phyloP scores from a whole-genome alignment of 2,113 vertebrate species.

The Gadus chalcogrammus region DNA sequence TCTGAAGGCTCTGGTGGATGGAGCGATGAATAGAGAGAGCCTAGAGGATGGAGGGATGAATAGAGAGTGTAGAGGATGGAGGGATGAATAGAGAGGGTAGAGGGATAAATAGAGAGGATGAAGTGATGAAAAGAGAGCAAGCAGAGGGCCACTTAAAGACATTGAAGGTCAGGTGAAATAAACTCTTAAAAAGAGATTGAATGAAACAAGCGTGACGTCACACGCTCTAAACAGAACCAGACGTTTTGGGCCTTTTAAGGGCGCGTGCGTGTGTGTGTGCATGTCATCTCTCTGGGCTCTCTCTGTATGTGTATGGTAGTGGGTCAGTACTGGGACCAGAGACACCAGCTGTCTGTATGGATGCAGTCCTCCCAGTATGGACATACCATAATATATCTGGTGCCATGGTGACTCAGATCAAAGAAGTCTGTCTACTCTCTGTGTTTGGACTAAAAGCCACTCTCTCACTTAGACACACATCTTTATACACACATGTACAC shows the following conservation, averaged over 20 bases:
- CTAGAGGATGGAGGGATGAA: slow-evolving; percentile 28
- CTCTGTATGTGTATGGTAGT: no score
- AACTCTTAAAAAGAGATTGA: slow-evolving; percentile 55
- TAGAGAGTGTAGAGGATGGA: slow-evolving; percentile 20
- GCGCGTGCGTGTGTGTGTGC: not conserved
- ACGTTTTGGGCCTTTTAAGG: slow-evolving; percentile 24
- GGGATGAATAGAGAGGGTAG: no score
- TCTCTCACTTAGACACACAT: slow-evolving; percentile 7
- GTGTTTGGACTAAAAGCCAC: not conserved
- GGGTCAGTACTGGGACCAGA: no score
- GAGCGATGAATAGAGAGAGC: not conserved
- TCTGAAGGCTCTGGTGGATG: not conserved
- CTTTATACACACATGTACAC: not conserved
- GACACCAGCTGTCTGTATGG: no score
- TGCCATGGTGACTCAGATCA: not conserved
- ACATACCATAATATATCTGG: no score
- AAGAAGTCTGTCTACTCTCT: not conserved
- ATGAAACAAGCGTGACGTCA: slow-evolving; percentile 53
- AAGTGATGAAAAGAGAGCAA: slow-evolving; percentile 14
- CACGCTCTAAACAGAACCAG: slow-evolving; percentile 44
- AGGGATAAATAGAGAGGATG: no score
- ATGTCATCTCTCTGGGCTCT: not conserved
- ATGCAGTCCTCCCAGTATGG: no score
- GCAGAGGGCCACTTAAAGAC: slow-evolving; percentile 42
- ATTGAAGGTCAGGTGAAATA: slow-evolving; percentile 59